Evolutionary conservation across 2,888 invertebrate genomes (phyloP).

Genomic region (Euzetes globulus): DNA sequence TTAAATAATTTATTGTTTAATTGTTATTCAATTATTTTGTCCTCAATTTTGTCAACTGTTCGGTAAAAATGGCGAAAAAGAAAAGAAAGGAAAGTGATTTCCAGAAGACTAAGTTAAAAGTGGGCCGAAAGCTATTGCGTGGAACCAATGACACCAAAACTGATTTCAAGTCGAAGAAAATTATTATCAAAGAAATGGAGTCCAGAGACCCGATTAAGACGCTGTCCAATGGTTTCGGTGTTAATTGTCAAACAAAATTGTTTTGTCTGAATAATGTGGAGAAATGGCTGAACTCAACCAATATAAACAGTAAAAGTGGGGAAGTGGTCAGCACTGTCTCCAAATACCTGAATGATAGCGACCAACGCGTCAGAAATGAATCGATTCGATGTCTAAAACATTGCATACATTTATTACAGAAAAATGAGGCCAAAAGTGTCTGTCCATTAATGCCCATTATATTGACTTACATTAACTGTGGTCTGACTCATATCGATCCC

Average conservation of each 20-base stretch:
- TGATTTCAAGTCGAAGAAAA: constrained; percentile 46
- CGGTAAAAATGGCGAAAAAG: constrained; percentile 31
- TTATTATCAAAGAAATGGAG: constrained; percentile 43
- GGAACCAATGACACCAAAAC: constrained; percentile 47
- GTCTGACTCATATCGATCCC: constrained; percentile 35
- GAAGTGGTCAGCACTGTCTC: constrained; percentile 32
- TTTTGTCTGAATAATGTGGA: constrained; percentile 27
- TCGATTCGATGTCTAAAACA: constrained; percentile 31
- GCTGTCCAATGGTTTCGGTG: constrained; percentile 2
- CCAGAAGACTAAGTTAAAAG: constrained; percentile 49
- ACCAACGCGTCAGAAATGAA: constrained; percentile 25
- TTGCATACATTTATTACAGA: constrained; percentile 11
- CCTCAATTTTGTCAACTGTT: not conserved
- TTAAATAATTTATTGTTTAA: too few relatives aligned
- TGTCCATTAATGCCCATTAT: constrained; percentile 32
- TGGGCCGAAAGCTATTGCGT: constrained; percentile 47
- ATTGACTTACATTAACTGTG: constrained; percentile 36
- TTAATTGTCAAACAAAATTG: constrained; percentile 28
- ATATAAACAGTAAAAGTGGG: constrained; percentile 1
- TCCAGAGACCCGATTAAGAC: constrained; percentile 23
- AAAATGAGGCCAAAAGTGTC: not conserved
- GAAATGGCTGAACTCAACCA: not conserved
- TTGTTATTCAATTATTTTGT: too few relatives aligned
- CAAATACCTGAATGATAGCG: constrained; percentile 29
- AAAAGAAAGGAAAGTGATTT: constrained; percentile 46